Evolutionary conservation across 1,140 invertebrate species (phyloP).

Genomic region (Sipha flava): DNA sequence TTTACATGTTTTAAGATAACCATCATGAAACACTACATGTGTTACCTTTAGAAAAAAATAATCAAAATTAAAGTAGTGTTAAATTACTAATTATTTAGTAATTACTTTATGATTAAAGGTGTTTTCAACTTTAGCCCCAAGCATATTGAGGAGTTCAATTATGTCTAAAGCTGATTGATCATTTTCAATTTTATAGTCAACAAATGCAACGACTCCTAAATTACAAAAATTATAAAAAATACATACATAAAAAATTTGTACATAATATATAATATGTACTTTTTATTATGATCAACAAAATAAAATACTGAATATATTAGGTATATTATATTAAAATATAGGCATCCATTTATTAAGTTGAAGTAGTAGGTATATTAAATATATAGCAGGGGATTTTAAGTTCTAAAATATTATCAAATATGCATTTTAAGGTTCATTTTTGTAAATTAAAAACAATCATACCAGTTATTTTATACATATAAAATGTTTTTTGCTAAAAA

Average conservation of each 20-base stretch:
- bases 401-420: too few relatives aligned
- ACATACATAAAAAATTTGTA: neutral
- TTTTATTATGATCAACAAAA: too few relatives aligned
- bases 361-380: too few relatives aligned
- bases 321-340: too few relatives aligned
- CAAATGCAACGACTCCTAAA: slow-evolving; percentile 19
- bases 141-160: neutral
- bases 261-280: too few relatives aligned
- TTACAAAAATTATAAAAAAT: neutral
- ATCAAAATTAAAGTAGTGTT: neutral
- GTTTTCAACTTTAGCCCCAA: slow-evolving; percentile 21
- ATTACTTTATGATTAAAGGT: slow-evolving; percentile 14
- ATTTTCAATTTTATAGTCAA: slow-evolving; percentile 19
- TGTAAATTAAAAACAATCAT: too few relatives aligned
- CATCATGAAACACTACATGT: slow-evolving; percentile 7
- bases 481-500: too few relatives aligned
- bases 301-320: too few relatives aligned
- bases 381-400: too few relatives aligned
- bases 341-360: too few relatives aligned
- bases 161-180: neutral
- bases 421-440: too few relatives aligned
- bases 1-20: neutral
- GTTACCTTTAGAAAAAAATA: neutral
- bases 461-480: too few relatives aligned
- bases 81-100: neutral